These are phyloP conservation scores for Drosophila ezoana DNA, from an alignment of 2,888 invertebrate genomes.

Conservation along the genomic window DNA sequence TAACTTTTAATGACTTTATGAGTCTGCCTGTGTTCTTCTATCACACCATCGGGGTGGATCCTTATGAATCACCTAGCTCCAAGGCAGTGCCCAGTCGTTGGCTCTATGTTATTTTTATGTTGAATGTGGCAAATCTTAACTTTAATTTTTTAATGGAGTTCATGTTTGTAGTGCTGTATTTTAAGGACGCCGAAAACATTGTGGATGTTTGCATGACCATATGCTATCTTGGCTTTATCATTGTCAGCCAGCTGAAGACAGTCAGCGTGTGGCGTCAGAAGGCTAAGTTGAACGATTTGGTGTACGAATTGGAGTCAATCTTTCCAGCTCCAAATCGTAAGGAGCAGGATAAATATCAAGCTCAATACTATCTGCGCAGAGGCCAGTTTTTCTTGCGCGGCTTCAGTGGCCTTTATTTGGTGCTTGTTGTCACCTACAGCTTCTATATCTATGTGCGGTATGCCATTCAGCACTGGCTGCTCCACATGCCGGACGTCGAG, in stretches of 20 bases:
- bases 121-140: constrained; percentile 15
- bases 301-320: constrained; percentile 46
- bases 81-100: constrained; percentile 16
- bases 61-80: constrained; percentile 24
- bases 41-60: constrained; percentile 43
- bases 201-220: constrained; percentile 45
- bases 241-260: constrained; percentile 40
- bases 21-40: constrained; percentile 51
- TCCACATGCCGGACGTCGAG: constrained; percentile 17
- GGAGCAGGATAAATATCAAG: constrained; percentile 35
- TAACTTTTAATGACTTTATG: constrained; percentile 47
- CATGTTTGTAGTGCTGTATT: constrained; percentile 23
- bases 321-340: constrained; percentile 24
- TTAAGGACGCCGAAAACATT: constrained; percentile 19
- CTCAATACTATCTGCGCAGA: constrained; percentile 20
- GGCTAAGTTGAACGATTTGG: constrained; percentile 21
- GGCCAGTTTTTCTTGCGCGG: constrained; percentile 20
- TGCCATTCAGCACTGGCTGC: constrained; percentile 30
- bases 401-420: constrained; percentile 29
- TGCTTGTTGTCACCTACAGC: constrained; percentile 26
- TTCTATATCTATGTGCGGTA: constrained; percentile 28
- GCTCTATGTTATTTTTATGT: constrained; percentile 26
- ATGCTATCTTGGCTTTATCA: constrained; percentile 36
- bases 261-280: constrained; percentile 33
- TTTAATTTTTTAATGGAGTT: constrained; percentile 28